Evolutionary conservation across 2,113 vertebrate genomes (phyloP).

Genomic region (Cynopterus brachyotis): DNA sequence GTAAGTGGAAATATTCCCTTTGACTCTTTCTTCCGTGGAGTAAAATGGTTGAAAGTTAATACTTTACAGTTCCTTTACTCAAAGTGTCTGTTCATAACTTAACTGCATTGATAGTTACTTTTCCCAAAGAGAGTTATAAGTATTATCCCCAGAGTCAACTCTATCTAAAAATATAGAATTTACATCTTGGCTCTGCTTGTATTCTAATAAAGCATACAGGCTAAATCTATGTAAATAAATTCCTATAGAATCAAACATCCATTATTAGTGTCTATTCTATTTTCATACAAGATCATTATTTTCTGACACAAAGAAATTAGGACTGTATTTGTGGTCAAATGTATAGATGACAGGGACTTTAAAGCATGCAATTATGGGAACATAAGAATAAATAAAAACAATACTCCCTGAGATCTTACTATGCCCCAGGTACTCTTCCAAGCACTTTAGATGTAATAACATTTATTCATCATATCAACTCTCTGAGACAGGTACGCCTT

Average conservation of each 20-base stretch:
- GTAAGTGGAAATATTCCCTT: constrained; percentile 22
- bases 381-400: background rate
- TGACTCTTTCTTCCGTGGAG: background rate
- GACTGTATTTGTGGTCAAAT: background rate
- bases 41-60: constrained; percentile 30
- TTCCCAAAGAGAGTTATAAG: background rate
- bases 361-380: background rate
- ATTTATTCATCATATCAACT: background rate
- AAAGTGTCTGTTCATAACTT: background rate
- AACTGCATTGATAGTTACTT: constrained; percentile 44
- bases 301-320: background rate
- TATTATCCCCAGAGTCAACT: background rate
- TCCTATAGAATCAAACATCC: background rate
- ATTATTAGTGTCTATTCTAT: background rate
- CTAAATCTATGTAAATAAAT: background rate
- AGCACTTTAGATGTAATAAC: background rate
- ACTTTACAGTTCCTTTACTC: background rate
- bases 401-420: background rate
- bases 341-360: background rate
- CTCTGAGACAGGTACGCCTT: background rate
- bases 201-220: background rate
- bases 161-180: constrained; percentile 12
- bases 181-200: background rate
- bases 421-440: background rate
- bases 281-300: background rate